phyloP scores from a whole-genome alignment of 2,888 invertebrate genomes.

The Meloe dianella region DNA sequence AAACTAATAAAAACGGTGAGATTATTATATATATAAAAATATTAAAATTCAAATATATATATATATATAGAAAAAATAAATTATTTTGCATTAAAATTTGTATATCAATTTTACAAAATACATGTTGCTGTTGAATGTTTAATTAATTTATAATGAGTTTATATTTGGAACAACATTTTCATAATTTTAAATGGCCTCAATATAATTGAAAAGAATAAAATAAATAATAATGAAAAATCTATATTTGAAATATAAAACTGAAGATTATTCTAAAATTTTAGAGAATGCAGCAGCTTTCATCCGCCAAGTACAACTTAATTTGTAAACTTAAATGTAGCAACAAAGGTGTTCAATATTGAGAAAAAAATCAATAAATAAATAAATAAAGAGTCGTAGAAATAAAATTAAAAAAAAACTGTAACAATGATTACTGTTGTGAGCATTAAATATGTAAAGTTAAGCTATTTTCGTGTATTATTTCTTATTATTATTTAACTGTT shows the following conservation, averaged over 20 bases:
- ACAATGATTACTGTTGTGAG: conserved; percentile 59
- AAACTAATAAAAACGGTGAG: conserved; percentile 32
- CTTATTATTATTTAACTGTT: too few species aligned
- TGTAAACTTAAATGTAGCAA: conserved; percentile 28
- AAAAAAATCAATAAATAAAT: neutral
- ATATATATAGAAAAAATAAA: conserved; percentile 25
- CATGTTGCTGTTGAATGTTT: conserved; percentile 52
- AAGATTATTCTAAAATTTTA: conserved; percentile 32
- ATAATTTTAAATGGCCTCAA: conserved; percentile 42
- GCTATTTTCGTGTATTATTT: conserved; percentile 3
- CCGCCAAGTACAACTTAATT: conserved; percentile 37
- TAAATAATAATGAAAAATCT: too few species aligned
- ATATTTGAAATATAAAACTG: too few species aligned
- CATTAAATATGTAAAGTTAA: conserved; percentile 53
- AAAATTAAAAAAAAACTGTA: conserved; percentile 35
- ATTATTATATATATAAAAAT: conserved; percentile 40
- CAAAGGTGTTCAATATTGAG: conserved; percentile 31
- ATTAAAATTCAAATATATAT: conserved; percentile 39
- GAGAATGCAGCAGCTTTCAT: conserved; percentile 42
- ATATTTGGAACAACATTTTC: conserved; percentile 36
- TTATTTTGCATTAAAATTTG: conserved; percentile 46
- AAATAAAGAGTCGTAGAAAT: conserved; percentile 25
- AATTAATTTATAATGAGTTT: conserved; percentile 43
- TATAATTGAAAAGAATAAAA: conserved; percentile 19
- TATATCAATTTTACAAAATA: conserved; percentile 48